Percentiles rank a stretch among this genome's conserved stretches.
Conservation (phyloP, 2,797 vertebrate genomes). For the Notoglanidium macrostoma region DNA sequence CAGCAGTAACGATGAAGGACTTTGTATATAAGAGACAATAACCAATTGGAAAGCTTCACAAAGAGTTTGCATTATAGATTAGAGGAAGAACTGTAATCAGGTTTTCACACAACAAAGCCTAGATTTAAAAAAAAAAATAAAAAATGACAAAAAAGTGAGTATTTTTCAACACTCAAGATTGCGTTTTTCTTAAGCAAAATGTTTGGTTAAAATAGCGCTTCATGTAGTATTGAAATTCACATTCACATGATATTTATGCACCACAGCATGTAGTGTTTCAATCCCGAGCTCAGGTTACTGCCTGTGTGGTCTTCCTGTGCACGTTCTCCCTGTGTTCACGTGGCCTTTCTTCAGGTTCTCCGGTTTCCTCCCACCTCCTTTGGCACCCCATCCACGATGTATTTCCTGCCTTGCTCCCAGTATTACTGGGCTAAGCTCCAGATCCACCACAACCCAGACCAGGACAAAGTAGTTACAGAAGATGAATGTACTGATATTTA, state of each 20-base stretch:
- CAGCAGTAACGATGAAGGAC: background rate
- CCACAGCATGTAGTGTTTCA: background rate
- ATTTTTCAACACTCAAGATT: background rate
- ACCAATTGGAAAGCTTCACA: background rate
- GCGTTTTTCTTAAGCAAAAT: too few relatives aligned
- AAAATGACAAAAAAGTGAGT: background rate
- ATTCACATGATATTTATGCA: background rate
- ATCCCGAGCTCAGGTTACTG: background rate
- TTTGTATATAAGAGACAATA: background rate
- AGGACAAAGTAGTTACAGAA: background rate
- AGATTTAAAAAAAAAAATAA: background rate
- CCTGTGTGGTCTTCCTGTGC: background rate
- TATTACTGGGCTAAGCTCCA: background rate
- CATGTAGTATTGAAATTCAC: background rate
- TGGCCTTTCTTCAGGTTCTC: background rate
- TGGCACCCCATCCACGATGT: background rate
- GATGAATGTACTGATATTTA: background rate
- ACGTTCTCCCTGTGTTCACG: background rate
- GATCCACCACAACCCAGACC: background rate
- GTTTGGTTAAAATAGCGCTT: background rate
- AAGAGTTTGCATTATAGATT: background rate
- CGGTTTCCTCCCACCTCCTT: background rate
- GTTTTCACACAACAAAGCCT: background rate
- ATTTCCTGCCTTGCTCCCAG: background rate
- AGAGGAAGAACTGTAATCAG: background rate